Evolutionary conservation across 2,888 invertebrate species (phyloP).

Genomic region (Zygogramma bicolorata): DNA sequence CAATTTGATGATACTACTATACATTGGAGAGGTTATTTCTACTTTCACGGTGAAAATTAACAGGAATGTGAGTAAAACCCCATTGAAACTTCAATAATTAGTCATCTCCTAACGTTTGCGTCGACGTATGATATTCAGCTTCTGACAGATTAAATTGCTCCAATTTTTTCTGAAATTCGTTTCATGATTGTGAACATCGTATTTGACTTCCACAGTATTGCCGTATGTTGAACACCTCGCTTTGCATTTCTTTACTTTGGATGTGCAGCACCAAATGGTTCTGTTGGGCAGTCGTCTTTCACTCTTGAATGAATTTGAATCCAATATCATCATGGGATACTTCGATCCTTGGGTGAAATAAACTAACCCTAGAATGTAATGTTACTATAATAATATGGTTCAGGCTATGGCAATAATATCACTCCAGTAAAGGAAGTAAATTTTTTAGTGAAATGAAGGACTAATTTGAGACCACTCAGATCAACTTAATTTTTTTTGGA

Average conservation of each 20-base stretch:
- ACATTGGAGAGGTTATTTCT: no score
- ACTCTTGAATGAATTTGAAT: conserved; percentile 32
- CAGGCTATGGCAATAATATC: not conserved
- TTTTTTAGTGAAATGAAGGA: no score
- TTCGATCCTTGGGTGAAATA: conserved; percentile 48
- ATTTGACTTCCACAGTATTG: conserved; percentile 38
- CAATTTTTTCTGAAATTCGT: not conserved
- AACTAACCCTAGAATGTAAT: conserved; percentile 42
- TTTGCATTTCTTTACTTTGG: conserved; percentile 45
- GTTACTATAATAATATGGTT: not conserved
- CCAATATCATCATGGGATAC: conserved; percentile 44
- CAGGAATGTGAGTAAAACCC: no score
- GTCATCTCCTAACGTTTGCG: not conserved
- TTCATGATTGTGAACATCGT: conserved; percentile 35
- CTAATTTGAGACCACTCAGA: no score
- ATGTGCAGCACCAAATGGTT: conserved; percentile 48
- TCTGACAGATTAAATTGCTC: not conserved
- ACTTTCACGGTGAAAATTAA: no score
- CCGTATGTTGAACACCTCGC: conserved; percentile 43
- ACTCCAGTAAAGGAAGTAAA: no score
- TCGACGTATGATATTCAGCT: not conserved
- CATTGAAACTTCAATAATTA: not conserved
- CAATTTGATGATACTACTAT: no score
- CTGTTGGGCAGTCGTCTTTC: conserved; percentile 29
- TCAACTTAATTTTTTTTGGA: no score